A percentile compares a stretch with the other conserved stretches of the same genome.
Conservation (phyloP, 2,113 vertebrate genomes). For the Malurus melanocephalus region DNA sequence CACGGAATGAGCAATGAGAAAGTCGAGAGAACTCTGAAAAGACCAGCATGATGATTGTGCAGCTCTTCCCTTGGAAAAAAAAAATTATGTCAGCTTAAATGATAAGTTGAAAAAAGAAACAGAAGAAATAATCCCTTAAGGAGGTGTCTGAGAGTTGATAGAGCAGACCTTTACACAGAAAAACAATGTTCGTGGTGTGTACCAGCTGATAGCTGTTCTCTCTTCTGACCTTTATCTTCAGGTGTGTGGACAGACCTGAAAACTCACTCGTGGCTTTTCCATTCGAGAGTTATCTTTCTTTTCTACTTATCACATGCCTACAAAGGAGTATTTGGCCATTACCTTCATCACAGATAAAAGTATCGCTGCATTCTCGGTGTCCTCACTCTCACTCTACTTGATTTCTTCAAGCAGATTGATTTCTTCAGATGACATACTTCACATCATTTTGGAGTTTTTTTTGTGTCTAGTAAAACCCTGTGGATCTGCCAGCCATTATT, state of each 20-base stretch:
- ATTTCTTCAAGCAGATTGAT: background rate
- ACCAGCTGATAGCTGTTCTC: slow-evolving; percentile 21
- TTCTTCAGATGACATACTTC: background rate
- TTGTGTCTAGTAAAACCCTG: background rate
- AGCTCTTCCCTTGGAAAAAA: background rate
- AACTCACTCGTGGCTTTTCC: background rate
- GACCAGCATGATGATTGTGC: background rate
- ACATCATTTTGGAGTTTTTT: background rate
- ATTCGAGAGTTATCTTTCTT: background rate
- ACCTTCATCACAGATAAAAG: background rate
- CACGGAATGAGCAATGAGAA: background rate
- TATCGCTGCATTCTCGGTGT: background rate
- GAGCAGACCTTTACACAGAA: slow-evolving; percentile 30
- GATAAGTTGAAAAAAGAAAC: background rate
- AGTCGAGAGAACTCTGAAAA: background rate
- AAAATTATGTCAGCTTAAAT: background rate
- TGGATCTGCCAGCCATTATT: background rate
- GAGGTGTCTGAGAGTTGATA: background rate
- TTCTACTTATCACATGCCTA: background rate
- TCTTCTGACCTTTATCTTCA: slow-evolving; percentile 49
- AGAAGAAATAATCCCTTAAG: slow-evolving; percentile 17
- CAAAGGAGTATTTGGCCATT: background rate
- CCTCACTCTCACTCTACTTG: background rate
- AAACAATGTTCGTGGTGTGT: slow-evolving; percentile 10
- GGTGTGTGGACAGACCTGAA: background rate